Conservation (phyloP, 2,113 vertebrate genomes). For the Podilymbus podiceps region DNA sequence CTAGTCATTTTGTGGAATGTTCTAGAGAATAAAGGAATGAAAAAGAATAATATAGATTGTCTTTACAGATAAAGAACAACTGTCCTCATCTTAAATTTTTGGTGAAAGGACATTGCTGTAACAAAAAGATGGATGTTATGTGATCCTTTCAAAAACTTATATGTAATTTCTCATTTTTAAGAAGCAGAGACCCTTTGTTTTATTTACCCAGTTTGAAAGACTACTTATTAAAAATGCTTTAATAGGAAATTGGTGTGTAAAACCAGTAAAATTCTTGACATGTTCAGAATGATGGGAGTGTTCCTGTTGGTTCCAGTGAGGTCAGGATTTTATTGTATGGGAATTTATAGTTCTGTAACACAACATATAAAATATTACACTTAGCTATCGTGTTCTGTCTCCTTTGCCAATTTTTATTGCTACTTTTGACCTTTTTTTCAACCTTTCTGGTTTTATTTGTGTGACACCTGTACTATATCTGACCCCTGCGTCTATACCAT, state of each 20-base stretch:
- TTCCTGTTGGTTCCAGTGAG: not conserved
- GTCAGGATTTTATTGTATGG: slow-evolving; percentile 17
- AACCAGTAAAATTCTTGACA: not conserved
- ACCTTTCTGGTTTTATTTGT: slow-evolving; percentile 46
- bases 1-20: not conserved
- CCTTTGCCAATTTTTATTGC: slow-evolving; percentile 48
- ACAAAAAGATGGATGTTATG: not conserved
- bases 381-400: slow-evolving; percentile 50
- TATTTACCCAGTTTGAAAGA: not conserved
- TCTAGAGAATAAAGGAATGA: not conserved
- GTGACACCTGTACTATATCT: slow-evolving; percentile 43
- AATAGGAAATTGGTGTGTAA: not conserved
- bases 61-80: not conserved
- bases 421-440: slow-evolving; percentile 51
- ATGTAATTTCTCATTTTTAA: not conserved
- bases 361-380: not conserved
- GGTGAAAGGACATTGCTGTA: not conserved
- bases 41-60: not conserved
- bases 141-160: not conserved
- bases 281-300: not conserved
- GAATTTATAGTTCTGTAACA: slow-evolving; percentile 36
- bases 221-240: not conserved
- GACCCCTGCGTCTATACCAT: slow-evolving; percentile 30
- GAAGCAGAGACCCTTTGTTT: not conserved
- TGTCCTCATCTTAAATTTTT: not conserved